Conservation (phyloP, 1,140 invertebrate species). For the Euwallacea fornicatus region DNA sequence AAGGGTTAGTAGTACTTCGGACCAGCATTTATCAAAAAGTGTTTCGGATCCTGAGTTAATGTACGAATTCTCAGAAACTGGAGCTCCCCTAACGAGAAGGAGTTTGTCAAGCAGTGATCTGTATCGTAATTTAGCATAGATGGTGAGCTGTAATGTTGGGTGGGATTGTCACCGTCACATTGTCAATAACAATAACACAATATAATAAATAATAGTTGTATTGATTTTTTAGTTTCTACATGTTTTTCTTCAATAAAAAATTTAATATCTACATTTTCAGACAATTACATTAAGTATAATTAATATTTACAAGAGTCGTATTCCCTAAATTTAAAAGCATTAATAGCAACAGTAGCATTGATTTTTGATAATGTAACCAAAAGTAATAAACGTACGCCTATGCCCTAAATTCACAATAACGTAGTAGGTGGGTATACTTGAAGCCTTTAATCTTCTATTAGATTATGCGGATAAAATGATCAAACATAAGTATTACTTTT, state of each 20-base stretch:
- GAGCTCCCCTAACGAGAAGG: background rate
- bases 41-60: constrained; percentile 23
- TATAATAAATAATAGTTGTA: constrained; percentile 37
- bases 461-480: background rate
- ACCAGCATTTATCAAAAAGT: background rate
- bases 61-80: background rate
- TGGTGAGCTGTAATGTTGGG: background rate
- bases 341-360: constrained; percentile 27
- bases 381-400: constrained; percentile 36
- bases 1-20: too few relatives aligned
- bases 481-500: constrained; percentile 37
- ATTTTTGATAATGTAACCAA: constrained; percentile 34
- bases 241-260: constrained; percentile 47
- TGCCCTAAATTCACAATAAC: background rate
- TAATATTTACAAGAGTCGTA: constrained; percentile 32
- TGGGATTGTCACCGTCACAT: background rate
- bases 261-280: constrained; percentile 49
- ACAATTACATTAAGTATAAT: constrained; percentile 45
- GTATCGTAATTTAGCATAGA: background rate
- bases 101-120: constrained; percentile 2
- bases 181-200: constrained; percentile 4
- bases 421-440: background rate
- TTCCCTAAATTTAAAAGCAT: constrained; percentile 30
- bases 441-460: background rate
- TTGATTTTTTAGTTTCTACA: constrained; percentile 34